Evolutionary conservation across 2,797 vertebrate species (phyloP), one percentile per base, ranked within the genome.

Genomic region (Gephyroberyx darwinii): DNA sequence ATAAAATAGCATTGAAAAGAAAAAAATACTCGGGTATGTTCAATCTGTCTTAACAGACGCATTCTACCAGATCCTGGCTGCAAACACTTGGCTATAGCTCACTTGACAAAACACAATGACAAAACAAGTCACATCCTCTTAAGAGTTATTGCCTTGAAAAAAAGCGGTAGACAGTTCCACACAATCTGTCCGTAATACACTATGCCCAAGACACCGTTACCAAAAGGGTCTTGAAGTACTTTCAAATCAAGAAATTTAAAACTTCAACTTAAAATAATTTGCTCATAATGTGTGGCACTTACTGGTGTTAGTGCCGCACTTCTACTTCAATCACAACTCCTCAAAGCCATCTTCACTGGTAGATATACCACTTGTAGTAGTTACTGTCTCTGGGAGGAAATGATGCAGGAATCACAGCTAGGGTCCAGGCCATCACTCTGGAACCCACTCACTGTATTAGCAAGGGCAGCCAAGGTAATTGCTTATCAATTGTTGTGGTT

Each of bases 341-440:
- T 66, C 26, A 16, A 68, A 51, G 71, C 48, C 41, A 35, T 55
- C 26, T 30, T 55, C 5, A 61, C 7, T 61, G 22, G 50, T 52
- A 52, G 20, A 16, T 26, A 16, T 33, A 5, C 30, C 26, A 31
- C 45, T 50, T 31, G 3, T 13, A 43, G 58, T 14, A 47, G 10
- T 47, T 48, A 48, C 22, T 19, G 39, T 47, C 22, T 59, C n/a
- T 33, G 16, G 26, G 37, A 56, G 45, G 54, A 53, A 47, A 58
- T 68, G 41, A 57, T 41, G 12, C 39, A 13, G 39, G 12, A 41
- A 41, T 41, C 39, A 41, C 39, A 41, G 39, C 39, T 39, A 13
- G 19, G 52, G 8, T 58, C 16, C 12, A 48, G 20, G 22, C 41
- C 39, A 47, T 61, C 41, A 37, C 17, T 45, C 45, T 62, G 20